Conservation (phyloP, 2,113 vertebrate species). For the Climacteris rufus region DNA sequence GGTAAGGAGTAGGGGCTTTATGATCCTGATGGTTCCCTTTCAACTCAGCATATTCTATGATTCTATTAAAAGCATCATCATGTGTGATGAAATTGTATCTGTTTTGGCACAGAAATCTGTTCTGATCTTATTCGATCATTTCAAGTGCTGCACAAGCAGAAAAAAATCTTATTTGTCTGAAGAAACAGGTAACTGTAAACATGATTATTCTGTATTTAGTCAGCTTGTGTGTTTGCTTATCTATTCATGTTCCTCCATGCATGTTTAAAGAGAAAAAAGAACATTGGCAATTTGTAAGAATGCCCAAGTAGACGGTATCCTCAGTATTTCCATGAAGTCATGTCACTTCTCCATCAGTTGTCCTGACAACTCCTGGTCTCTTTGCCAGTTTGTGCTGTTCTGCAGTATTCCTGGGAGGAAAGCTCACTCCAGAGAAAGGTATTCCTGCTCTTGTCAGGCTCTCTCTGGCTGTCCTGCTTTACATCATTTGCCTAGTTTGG, state of each 20-base stretch:
- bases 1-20: not conserved
- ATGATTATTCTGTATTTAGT: not conserved
- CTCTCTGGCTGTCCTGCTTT: not conserved
- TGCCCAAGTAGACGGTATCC: not conserved
- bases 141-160: not conserved
- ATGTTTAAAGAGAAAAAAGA: not conserved
- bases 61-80: not conserved
- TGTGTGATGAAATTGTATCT: not conserved
- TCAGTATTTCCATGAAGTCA: not conserved
- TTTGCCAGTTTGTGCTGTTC: not conserved
- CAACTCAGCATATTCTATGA: not conserved
- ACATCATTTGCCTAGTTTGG: not conserved
- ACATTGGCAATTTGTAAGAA: not conserved
- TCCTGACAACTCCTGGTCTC: not conserved
- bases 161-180: not conserved
- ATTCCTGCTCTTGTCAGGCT: not conserved
- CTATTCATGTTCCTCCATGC: not conserved
- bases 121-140: not conserved
- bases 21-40: not conserved
- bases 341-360: accelerated
- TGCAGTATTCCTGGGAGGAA: not conserved
- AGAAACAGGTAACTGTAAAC: not conserved
- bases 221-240: not conserved
- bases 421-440: not conserved
- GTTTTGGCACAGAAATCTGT: not conserved